Base-by-base conservation (phyloP, 2,113 vertebrate genomes). In the Fulica atra region DNA sequence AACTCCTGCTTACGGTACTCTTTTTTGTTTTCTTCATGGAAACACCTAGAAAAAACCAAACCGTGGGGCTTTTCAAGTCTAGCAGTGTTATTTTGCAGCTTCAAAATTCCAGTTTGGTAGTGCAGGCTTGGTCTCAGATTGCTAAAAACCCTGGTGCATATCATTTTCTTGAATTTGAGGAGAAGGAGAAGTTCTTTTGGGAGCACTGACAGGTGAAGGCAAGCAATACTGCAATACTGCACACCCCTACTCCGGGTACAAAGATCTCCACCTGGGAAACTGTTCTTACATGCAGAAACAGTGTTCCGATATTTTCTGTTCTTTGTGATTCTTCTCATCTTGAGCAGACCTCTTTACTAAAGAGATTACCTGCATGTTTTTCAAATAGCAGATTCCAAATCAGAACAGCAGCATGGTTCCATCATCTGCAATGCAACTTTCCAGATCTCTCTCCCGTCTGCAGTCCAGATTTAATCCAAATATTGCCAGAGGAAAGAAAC, bases 401-500 rank as follows among this genome's bases (percentile, higher is more conserved):
- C 40, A 51, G 66, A 95, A 65, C 28, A 89, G 89, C 88, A 40
- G 38, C 59, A 80, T 0, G 1, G 25, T 40, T 77, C 81, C 66
- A 31, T 46, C 28, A 69, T 25, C 72, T 78, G 40, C 56, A 80
- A 80, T 46, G 23, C 51, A 86, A 84, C 38, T 87, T 94, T 35
- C 59, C 59, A 77, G 23, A 35, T 51, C 19, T 85, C 50, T 66
- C 48, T 71, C 29, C 31, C 9, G 29, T 51, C 73, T 90, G 28
- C 57, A 85, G 53, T 46, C 29, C 88, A 60, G 33, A 83, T 33
- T 53, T 57, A 42, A 78, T 65, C 10, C 51, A 20, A 51, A 44
- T 87, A 84, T 60, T 91, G 61, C 38, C 70, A 87, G n/a, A 91
- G 53, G 36, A 81, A 89, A 92, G 29, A 90, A 93, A 87, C 7